Evolutionary conservation across 2,888 invertebrate species (phyloP), one percentile per base, ranked within the genome.

Genomic region (Stenolophus ochropezus): DNA sequence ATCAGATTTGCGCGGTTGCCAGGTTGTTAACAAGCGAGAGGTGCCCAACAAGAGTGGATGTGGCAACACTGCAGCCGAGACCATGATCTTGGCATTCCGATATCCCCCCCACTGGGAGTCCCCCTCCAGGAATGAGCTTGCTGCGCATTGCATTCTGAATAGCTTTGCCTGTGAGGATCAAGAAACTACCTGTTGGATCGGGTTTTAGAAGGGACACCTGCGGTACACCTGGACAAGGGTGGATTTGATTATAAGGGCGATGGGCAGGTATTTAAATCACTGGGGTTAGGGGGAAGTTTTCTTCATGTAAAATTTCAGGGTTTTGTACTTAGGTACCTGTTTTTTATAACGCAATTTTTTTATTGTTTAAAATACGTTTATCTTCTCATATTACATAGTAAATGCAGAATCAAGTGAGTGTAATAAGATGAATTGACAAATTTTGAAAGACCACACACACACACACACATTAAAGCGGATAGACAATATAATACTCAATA

Each of bases 51-150:
- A n/a, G n/a, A n/a, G n/a, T n/a, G n/a, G n/a, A 83, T 71, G 81
- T 79, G 86, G 86, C 87, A 87, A 87, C 87, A 83, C 77, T 83
- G 87, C 85, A 81, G 82, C 82, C 78, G 82, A 84, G 86, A 86
- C 88, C 87, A 86, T 87, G 88, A 88, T 88, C 88, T 88, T 88
- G 88, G 87, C 87, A 87, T 87, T 87, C 87, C 86, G 84, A 83
- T 84, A 84, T 84, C 85, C 84, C 83, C 84, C 83, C 84, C 83
- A 84, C 81, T 84, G 83, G 83, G 14, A 8, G 16, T 21, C 49
- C 27, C 61, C 61, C 78, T 47, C 78, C 23, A 71, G 23, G 21
- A 73, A 21, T 18, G 16, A 18, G 47, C 49, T 27, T 25, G 61
- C 79, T 33, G 84, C 83, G 82, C 82, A 85, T 81, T 81, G 83